Conservation (phyloP, 2,888 invertebrate genomes). For the Seira sanloemensis region DNA sequence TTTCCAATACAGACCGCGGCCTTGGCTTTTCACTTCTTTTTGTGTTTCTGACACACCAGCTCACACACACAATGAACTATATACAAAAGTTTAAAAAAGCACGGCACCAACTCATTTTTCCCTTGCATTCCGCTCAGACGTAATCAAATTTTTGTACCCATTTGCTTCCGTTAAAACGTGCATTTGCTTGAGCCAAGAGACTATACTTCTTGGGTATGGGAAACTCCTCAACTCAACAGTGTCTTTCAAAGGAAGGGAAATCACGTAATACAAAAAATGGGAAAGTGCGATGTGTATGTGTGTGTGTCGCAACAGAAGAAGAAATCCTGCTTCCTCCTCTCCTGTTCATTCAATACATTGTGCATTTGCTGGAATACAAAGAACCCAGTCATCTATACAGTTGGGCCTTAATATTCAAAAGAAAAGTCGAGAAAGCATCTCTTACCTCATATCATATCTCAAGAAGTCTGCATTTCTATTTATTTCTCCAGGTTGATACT, state of each 20-base stretch:
- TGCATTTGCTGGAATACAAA: not conserved
- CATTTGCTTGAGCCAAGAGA: not conserved
- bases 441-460: not conserved
- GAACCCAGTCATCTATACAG: not conserved
- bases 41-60: conserved; percentile 33
- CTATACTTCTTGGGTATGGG: not conserved
- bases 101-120: not conserved
- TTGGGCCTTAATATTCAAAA: not conserved
- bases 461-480: not conserved
- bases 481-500: not conserved
- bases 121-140: conserved; percentile 35
- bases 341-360: not conserved
- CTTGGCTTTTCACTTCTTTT: conserved; percentile 26
- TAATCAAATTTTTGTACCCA: conserved; percentile 44
- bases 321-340: not conserved
- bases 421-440: not conserved
- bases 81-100: not conserved
- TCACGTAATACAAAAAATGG: conserved; percentile 35
- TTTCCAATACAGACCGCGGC: not conserved
- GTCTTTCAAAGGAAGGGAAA: conserved; percentile 39
- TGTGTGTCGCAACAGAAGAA: conserved; percentile 41
- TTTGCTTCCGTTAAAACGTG: conserved; percentile 30
- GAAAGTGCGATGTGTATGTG: not conserved
- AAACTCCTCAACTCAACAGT: not conserved
- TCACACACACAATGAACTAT: conserved; percentile 35